phyloP scores from a whole-genome alignment of 2,888 invertebrate species.

The Euclidia mi region DNA sequence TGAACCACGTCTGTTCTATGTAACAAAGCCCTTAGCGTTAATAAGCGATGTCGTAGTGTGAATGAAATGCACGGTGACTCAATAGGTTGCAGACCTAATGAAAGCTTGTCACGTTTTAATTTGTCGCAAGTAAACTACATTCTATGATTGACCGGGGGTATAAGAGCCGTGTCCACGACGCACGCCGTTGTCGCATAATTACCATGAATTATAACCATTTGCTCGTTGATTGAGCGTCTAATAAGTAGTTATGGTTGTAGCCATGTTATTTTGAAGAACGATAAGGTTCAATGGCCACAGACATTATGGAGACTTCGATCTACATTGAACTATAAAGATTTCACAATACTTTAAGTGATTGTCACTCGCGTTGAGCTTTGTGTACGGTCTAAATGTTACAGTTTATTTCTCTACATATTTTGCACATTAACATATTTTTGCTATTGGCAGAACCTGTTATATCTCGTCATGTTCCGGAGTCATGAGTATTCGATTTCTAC shows the following conservation, averaged over 20 bases:
- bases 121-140: slow-evolving; percentile 43
- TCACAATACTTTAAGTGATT: too few relatives aligned
- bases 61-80: slow-evolving; percentile 44
- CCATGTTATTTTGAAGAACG: too few relatives aligned
- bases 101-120: slow-evolving; percentile 60
- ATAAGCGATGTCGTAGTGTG: slow-evolving; percentile 26
- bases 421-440: too few relatives aligned
- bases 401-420: too few relatives aligned
- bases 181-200: neutral
- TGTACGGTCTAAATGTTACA: too few relatives aligned
- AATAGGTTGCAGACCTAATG: slow-evolving; percentile 50
- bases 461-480: too few relatives aligned
- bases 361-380: too few relatives aligned
- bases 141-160: slow-evolving; percentile 42
- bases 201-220: neutral
- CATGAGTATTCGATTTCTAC: too few relatives aligned
- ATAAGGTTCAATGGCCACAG: too few relatives aligned
- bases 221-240: slow-evolving; percentile 1
- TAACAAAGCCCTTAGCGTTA: slow-evolving; percentile 2
- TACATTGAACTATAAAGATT: too few relatives aligned
- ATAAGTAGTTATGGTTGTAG: neutral
- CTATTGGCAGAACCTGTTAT: too few relatives aligned
- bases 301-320: too few relatives aligned
- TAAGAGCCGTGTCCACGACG: slow-evolving; percentile 24
- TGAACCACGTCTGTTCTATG: neutral